A percentile compares a stretch with the other conserved stretches of the same genome.
These are phyloP conservation scores for Dysidea cf. avara DNA, from an alignment of 37 sponge, comb jelly and placozoan species.

Conservation along the genomic window DNA sequence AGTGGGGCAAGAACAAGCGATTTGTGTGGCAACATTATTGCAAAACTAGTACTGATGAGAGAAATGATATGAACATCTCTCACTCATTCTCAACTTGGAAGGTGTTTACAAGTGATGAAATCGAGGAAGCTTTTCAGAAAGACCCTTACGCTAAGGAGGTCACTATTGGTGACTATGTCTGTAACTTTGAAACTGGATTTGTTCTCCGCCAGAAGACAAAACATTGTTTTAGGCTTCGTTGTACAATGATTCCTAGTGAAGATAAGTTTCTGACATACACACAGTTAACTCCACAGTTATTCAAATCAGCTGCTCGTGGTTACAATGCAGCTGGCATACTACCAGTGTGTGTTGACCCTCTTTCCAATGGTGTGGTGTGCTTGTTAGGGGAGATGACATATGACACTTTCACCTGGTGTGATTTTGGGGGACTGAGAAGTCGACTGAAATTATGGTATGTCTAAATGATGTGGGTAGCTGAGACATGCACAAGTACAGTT, in stretches of 20 bases:
- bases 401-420: slow-evolving; percentile 46
- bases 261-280: too few species aligned
- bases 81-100: background rate
- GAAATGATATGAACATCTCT: too few species aligned
- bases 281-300: background rate
- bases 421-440: slow-evolving; percentile 66
- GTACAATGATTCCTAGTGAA: slow-evolving; percentile 5
- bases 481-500: too few species aligned
- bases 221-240: slow-evolving; percentile 24
- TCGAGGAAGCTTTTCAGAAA: slow-evolving; percentile 37
- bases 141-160: slow-evolving; percentile 6
- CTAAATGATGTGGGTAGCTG: too few species aligned
- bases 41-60: background rate
- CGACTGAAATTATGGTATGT: too few species aligned
- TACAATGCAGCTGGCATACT: slow-evolving; percentile 62
- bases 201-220: slow-evolving; percentile 4
- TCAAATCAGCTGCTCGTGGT: background rate
- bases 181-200: slow-evolving; percentile 41
- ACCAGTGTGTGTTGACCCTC: slow-evolving; percentile 55
- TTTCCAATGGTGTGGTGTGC: slow-evolving; percentile 53
- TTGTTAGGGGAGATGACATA: slow-evolving; percentile 61
- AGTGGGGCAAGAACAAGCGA: slow-evolving; percentile 13
- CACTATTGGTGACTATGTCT: slow-evolving; percentile 7
- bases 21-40: slow-evolving; percentile 35
- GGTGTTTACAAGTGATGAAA: background rate